phyloP scores from a whole-genome alignment of 2,113 vertebrate species.

The Mirounga angustirostris region DNA sequence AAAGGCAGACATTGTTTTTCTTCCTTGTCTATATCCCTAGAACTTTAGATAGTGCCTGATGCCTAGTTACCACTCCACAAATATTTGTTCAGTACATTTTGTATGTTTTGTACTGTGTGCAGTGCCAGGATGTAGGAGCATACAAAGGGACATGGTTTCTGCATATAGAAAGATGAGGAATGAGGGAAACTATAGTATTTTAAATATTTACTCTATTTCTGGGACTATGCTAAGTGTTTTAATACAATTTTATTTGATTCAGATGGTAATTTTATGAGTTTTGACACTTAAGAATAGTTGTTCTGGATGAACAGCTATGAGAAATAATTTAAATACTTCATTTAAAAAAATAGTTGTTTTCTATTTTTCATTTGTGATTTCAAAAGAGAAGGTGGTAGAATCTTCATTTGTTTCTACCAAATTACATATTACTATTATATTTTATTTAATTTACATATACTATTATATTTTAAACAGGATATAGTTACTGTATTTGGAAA shows the following conservation, averaged over 20 bases:
- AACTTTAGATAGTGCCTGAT: background rate
- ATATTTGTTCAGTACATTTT: background rate
- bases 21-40: background rate
- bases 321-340: background rate
- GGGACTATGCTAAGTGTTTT: background rate
- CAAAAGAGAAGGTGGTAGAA: background rate
- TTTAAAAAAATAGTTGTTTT: slow-evolving; percentile 23
- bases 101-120: background rate
- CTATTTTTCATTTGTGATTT: slow-evolving; percentile 1
- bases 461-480: background rate
- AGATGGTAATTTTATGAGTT: slow-evolving; percentile 1
- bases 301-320: background rate
- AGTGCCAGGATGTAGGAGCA: background rate
- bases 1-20: background rate
- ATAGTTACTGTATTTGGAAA: slow-evolving; percentile 14
- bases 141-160: background rate
- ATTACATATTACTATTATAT: background rate
- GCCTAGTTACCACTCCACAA: background rate
- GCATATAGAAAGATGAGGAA: background rate
- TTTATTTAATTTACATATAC: too few relatives aligned
- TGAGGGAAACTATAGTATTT: background rate
- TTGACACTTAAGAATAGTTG: slow-evolving; percentile 17
- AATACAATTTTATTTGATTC: slow-evolving; percentile 19
- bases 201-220: background rate
- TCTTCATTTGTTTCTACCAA: slow-evolving; percentile 10